These are phyloP conservation scores for Pandemis corylana DNA, from an alignment of 2,888 invertebrate genomes.

Conservation along the genomic window DNA sequence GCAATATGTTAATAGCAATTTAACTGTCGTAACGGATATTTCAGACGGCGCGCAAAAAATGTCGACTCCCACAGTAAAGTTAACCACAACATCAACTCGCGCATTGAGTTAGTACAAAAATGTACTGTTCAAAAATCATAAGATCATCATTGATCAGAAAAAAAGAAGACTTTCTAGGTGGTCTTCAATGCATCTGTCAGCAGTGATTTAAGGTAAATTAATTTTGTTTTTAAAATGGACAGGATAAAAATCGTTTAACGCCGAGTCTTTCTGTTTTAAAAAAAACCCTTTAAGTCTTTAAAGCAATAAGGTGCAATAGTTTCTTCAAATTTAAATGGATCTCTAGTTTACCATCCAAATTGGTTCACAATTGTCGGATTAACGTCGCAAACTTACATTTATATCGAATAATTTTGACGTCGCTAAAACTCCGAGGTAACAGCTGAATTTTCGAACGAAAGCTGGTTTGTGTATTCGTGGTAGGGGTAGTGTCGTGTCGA, in stretches of 20 bases:
- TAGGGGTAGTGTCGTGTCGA: slow-evolving; percentile 14
- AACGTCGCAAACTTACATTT: not conserved
- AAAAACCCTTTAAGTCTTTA: too few species aligned
- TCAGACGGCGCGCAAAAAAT: slow-evolving; percentile 28
- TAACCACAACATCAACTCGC: slow-evolving; percentile 6
- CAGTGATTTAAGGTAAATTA: too few species aligned
- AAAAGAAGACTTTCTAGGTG: too few species aligned
- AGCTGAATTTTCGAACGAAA: slow-evolving; percentile 10
- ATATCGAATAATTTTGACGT: not conserved
- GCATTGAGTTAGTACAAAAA: not conserved
- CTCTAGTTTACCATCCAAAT: too few species aligned
- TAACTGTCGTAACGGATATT: slow-evolving; percentile 39
- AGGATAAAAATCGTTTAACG: too few species aligned
- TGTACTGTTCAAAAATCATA: not conserved
- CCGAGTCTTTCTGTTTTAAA: too few species aligned
- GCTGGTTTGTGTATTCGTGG: slow-evolving; percentile 8
- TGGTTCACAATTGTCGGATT: not conserved
- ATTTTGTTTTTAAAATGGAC: too few species aligned
- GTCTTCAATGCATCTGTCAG: too few species aligned
- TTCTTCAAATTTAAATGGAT: too few species aligned
- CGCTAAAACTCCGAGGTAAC: not conserved
- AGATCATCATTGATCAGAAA: too few species aligned
- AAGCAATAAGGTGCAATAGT: too few species aligned
- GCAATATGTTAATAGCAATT: slow-evolving; percentile 39
- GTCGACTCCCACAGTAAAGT: slow-evolving; percentile 22